A percentile compares a stretch with the other conserved stretches of the same genome.
These are phyloP conservation scores for Barnardius zonarius DNA, from an alignment of 2,113 vertebrate genomes.

Conservation along the genomic window DNA sequence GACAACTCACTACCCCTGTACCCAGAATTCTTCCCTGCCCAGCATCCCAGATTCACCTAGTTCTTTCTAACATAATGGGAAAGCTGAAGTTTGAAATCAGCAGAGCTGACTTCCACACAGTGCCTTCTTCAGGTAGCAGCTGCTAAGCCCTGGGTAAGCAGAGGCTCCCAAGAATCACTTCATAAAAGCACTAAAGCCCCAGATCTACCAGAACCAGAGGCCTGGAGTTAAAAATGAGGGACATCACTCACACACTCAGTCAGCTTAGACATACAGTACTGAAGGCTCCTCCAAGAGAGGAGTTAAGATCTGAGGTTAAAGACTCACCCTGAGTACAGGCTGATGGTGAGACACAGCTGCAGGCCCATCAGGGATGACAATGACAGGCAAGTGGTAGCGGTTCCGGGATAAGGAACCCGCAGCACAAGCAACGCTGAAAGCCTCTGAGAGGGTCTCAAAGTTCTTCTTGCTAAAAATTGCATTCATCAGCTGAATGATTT, in stretches of 20 bases:
- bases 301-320: background rate
- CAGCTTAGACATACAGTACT: background rate
- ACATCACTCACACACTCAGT: background rate
- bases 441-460: slow-evolving; percentile 88
- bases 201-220: background rate
- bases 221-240: background rate
- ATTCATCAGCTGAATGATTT: slow-evolving; percentile 94
- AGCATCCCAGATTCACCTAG: background rate
- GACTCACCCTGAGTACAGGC: slow-evolving; percentile 82
- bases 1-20: accelerated
- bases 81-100: background rate
- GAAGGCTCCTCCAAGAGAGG: background rate
- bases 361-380: slow-evolving; percentile 83
- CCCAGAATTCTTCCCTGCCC: background rate
- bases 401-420: slow-evolving; percentile 86
- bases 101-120: background rate
- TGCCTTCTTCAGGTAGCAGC: background rate
- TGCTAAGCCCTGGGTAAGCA: background rate
- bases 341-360: slow-evolving; percentile 89
- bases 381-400: slow-evolving; percentile 88
- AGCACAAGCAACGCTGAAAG: slow-evolving; percentile 89
- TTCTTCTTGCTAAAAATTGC: slow-evolving; percentile 96
- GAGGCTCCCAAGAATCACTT: background rate
- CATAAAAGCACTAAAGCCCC: background rate
- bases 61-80: background rate